Percentiles rank a stretch among this genome's conserved stretches.
Evolutionary conservation across 1,140 invertebrate species (phyloP).

Genomic region (Pseudomyrmex flavicornis): DNA sequence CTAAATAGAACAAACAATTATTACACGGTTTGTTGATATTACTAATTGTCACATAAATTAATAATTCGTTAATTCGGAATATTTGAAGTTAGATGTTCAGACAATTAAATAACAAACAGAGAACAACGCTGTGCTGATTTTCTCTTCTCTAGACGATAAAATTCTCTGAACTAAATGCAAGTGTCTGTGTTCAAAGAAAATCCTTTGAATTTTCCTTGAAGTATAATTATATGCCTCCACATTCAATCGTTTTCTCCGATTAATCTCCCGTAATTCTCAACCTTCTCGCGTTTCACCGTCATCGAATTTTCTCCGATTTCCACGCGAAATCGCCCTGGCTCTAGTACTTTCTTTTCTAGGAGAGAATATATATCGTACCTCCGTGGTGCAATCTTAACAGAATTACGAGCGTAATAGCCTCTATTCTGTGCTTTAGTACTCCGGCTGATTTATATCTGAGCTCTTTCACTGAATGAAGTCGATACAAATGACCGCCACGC

Average conservation of each 20-base stretch:
- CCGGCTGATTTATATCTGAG: conserved; percentile 48
- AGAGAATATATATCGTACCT: conserved; percentile 59
- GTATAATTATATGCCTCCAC: conserved; percentile 50
- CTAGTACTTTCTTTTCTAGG: conserved; percentile 48
- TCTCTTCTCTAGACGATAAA: no score
- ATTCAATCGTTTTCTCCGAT: conserved; percentile 49
- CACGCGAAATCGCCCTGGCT: conserved; percentile 37
- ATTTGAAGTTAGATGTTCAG: neutral
- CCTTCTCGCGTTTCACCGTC: conserved; percentile 20
- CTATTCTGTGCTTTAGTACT: conserved; percentile 34
- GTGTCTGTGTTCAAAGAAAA: neutral
- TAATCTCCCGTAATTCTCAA: conserved; percentile 64
- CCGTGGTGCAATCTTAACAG: conserved; percentile 67
- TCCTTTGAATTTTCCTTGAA: conserved; percentile 32
- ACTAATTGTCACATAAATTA: conserved; percentile 15
- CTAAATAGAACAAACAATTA: conserved; percentile 31
- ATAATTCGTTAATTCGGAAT: neutral
- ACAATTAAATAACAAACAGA: no score
- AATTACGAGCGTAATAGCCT: conserved; percentile 70
- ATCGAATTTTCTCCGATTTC: conserved; percentile 65
- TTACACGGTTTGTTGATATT: conserved; percentile 19
- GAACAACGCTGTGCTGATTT: neutral
- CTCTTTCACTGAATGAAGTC: conserved; percentile 51
- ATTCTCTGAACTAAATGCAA: neutral
- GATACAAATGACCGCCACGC: conserved; percentile 51